These are phyloP conservation scores for Tyrannus savana DNA, from an alignment of 2,113 vertebrate genomes.

Conservation along the genomic window DNA sequence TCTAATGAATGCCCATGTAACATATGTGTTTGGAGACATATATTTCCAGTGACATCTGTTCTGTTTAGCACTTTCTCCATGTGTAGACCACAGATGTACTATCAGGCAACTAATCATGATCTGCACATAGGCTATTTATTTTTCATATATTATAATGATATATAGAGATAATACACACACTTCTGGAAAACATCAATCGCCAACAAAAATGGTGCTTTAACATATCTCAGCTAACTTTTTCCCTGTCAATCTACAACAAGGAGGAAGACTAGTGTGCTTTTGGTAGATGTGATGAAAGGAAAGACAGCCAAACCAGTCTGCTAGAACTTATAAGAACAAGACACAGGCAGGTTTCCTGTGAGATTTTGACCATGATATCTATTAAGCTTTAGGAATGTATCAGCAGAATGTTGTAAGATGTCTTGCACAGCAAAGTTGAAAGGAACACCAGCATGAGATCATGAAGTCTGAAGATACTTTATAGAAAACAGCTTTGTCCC, in stretches of 20 bases:
- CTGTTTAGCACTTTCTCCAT: not conserved
- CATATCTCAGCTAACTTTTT: not conserved
- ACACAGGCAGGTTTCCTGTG: not conserved
- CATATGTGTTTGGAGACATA: not conserved
- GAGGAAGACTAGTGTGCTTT: not conserved
- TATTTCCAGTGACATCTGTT: not conserved
- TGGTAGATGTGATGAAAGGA: not conserved
- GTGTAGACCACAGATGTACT: not conserved
- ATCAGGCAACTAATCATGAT: not conserved
- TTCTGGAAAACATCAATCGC: not conserved
- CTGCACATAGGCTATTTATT: not conserved
- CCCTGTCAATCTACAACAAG: not conserved
- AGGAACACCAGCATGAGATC: not conserved
- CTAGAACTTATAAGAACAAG: not conserved
- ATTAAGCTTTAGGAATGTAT: not conserved
- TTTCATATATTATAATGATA: not conserved
- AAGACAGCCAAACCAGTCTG: not conserved
- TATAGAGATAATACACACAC: not conserved
- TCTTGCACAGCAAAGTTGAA: not conserved
- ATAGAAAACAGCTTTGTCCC: not conserved
- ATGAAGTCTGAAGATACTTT: not conserved
- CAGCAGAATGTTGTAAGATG: not conserved
- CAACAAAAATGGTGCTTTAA: not conserved
- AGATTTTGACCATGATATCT: not conserved
- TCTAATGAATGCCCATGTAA: not conserved